Evolutionary conservation across 2,888 invertebrate species (phyloP), one percentile per base, ranked within the genome.

Genomic region (Leptarthrus brevirostris): DNA sequence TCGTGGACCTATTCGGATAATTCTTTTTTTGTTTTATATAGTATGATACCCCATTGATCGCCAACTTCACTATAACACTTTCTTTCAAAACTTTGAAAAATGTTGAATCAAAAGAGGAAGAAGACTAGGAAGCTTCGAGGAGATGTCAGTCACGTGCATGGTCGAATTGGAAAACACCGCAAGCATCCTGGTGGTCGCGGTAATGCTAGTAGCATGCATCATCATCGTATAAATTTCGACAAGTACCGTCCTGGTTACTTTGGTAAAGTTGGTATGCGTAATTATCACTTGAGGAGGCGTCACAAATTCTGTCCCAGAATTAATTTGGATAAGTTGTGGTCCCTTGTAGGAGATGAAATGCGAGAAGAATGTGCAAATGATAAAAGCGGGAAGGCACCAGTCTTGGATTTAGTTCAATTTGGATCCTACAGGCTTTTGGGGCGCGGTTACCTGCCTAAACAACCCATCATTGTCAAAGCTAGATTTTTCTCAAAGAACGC

Each of bases 181-280:
- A 99, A 99, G 90, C 99, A 99, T 89, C 98, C 99, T 84, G 99
- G 99, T 85, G 99, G 99, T 91, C 95, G 99, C 83, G 99, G 99
- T 94, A 99, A 99, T 85, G 98, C 98, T 86, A 99, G 99, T 91
- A 99, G 99, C 83, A 93, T 96, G 90, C 98, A 98, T 87, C 99
- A 99, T 85, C 99, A 99, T 86, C 92, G 99, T 86, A 99, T 99
- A 82, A 98, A 99, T 89, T 98, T 96, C 86, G 99, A 99, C 87
- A 99, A 99, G 89, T 99, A 99, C 90, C 97, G 97, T 91, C 99
- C 99, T 78, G 99, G 99, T 82, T 99, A 99, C 87, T 99, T 99
- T 83, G 99, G 99, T 86, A 99, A 99, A 91, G 93, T 99, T 82
- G 99, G 99, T 88, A 99, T 99, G 99, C 92, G 98, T 82, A 96